Evolutionary conservation across 2,113 vertebrate species (phyloP).

Genomic region (Lepisosteus oculatus): DNA sequence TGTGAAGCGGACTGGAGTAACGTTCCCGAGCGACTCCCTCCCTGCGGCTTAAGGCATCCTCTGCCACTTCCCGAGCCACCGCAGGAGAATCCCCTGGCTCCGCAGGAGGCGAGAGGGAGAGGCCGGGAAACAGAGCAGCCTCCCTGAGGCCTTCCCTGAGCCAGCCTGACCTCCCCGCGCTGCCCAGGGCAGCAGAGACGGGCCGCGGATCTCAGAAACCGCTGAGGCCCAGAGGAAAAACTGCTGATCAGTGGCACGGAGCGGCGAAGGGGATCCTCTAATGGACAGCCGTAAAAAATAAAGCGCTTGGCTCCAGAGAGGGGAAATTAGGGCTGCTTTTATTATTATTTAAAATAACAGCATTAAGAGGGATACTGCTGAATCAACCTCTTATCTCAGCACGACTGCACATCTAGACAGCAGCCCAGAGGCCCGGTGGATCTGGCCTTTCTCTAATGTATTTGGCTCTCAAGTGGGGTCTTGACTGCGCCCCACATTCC

Average conservation of each 20-base stretch:
- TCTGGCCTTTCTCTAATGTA: not conserved
- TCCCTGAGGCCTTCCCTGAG: not conserved
- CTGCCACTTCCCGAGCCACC: no score
- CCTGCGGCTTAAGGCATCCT: no score
- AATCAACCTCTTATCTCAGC: not conserved
- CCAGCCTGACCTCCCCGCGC: not conserved
- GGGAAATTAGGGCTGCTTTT: not conserved
- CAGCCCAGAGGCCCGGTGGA: no score
- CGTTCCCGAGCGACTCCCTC: no score
- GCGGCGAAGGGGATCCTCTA: not conserved
- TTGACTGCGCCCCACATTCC: not conserved
- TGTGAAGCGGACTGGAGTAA: no score
- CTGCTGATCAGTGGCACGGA: not conserved
- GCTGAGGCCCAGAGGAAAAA: not conserved
- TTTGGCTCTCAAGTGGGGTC: not conserved
- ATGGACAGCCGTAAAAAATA: conserved; percentile 7
- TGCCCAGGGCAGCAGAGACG: not conserved
- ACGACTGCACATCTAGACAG: no score
- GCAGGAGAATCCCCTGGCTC: not conserved
- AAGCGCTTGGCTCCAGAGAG: not conserved
- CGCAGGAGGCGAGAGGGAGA: no score
- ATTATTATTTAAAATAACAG: conserved; percentile 7
- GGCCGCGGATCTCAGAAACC: not conserved
- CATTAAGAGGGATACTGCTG: not conserved
- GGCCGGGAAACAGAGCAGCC: not conserved